Evolutionary conservation across 2,797 vertebrate genomes (phyloP), one percentile per base, ranked within the genome.

Genomic region (Peromyscus eremicus): DNA sequence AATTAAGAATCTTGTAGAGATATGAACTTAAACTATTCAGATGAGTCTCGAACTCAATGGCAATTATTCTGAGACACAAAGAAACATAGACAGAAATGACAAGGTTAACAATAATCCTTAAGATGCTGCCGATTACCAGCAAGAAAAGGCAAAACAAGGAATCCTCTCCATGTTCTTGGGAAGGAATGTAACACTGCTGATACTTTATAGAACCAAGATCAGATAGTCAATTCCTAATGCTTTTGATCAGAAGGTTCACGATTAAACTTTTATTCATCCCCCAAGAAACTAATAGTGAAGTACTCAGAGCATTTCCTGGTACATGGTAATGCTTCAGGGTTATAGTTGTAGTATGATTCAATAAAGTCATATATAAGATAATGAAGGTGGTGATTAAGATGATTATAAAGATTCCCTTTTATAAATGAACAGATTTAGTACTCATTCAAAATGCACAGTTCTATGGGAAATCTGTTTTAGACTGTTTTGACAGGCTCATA

Each of bases 401-500:
- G 13, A 55, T 82, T 5, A 13, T 62, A 32, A 37, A 90, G 34
- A 68, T 79, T 95, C 46, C 60, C 46, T 57, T 84, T 88, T 21
- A 75, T 49, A 92, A 90, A 71, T 29, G 62, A 83, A 62, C 7
- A 71, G 34, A 37, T 43, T 90, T 19, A 57, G 71, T 37, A 37
- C 57, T 93, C 9, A 43, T 84, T 81, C 43, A 71, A 25, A 7
- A 82, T 13, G 3, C 43, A 83, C 11, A n/a, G 25, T 49, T 37
- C 17, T 76, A 71, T n/a, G 62, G 46, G n/a, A 95, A 37, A 91
- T 4, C 25, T 90, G 60, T 37, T 93, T 96, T 86, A 95, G 81
- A 66, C 62, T 97, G 82, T 91, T 96, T 93, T 86, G 71, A 95
- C 81, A 91, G 76, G 37, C 43, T 95, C 66, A 34, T 27, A 21